A percentile compares a stretch with the other conserved stretches of the same genome.
These are phyloP conservation scores for Bombus pyrosoma DNA, from an alignment of 1,140 invertebrate species.

Conservation along the genomic window DNA sequence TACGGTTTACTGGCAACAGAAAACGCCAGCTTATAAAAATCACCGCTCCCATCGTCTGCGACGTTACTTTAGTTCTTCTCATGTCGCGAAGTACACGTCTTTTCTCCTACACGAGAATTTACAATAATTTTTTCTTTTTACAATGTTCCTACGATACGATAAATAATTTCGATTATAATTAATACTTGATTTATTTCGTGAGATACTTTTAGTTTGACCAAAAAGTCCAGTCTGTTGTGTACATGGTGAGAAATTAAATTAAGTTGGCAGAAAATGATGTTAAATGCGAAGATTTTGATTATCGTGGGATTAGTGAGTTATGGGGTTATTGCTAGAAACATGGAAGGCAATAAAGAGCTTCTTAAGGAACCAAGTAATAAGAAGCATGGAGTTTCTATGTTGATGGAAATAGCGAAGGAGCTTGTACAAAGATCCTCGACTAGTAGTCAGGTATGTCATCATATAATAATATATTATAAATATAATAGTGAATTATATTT, in stretches of 20 bases:
- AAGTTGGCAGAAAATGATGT: neutral
- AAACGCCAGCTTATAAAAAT: conserved; percentile 51
- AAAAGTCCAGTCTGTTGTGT: too few relatives aligned
- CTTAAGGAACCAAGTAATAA: conserved; percentile 42
- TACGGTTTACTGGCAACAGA: conserved; percentile 55
- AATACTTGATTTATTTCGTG: neutral
- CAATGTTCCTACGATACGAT: neutral
- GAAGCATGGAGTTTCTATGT: conserved; percentile 73
- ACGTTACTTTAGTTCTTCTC: conserved; percentile 33
- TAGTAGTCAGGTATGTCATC: conserved; percentile 83
- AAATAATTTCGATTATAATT: neutral
- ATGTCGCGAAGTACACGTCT: neutral
- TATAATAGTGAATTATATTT: neutral
- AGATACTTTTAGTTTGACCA: neutral
- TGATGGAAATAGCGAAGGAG: conserved; percentile 86
- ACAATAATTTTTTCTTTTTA: too few relatives aligned
- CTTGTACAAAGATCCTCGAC: conserved; percentile 86
- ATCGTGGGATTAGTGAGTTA: conserved; percentile 58
- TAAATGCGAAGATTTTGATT: conserved; percentile 50
- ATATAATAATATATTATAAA: neutral
- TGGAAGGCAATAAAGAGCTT: conserved; percentile 41
- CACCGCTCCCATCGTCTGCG: neutral
- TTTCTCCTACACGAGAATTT: neutral
- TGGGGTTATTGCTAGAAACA: conserved; percentile 57
- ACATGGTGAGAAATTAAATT: neutral